Base-by-base conservation (phyloP, 92 coral and sea anemone genomes). In the Parazoanthus swiftii region DNA sequence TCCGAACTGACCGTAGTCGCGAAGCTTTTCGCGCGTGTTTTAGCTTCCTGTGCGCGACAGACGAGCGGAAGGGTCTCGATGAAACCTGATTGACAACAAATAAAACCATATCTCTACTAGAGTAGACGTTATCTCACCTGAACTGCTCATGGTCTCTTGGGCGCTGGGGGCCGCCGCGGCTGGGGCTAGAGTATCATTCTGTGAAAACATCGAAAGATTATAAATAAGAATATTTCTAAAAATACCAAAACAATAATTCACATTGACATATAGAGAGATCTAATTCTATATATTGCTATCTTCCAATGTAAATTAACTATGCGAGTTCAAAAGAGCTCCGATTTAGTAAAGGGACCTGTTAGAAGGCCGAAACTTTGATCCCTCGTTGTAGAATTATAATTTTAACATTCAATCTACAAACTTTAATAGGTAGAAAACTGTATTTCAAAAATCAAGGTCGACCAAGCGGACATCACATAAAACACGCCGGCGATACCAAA, bases 121-220 rank as follows among this genome's bases (percentile, higher is more conserved):
- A 36, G 39, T 46, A 76, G 80, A 6, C n/a, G 48, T 37, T 35
- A 16, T 16, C 75, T 93, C 90, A 91, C 93, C 93, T 88, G 91
- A 88, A 63, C 93, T 87, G 21, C 85, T 87, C 93, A 90, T 90
- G 13, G 93, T 86, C 36, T 81, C 85, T 73, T 82, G 81, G 23
- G 89, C 65, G 74, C 56, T 46, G 10, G 90, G 59, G 65, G 85
- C 74, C 29, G 68, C 78, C 79, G 89, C 48, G 51, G 29, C 20
- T 76, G 88, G 86, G 18, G 85, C 20, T 10, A 59, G 43, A 16
- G 79, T 37, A 15, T 79, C 76, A 13, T 1, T 54, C 77, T 72
- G 81, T 35, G 25, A 86, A 48, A 8, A 48, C 51, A 48, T 10
- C 9, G 9, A 48, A 10, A 10, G 8, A 48, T 8, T 48, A 48